Base-by-base conservation (phyloP, 2,888 invertebrate genomes). In the Sarcophaga variegata region DNA sequence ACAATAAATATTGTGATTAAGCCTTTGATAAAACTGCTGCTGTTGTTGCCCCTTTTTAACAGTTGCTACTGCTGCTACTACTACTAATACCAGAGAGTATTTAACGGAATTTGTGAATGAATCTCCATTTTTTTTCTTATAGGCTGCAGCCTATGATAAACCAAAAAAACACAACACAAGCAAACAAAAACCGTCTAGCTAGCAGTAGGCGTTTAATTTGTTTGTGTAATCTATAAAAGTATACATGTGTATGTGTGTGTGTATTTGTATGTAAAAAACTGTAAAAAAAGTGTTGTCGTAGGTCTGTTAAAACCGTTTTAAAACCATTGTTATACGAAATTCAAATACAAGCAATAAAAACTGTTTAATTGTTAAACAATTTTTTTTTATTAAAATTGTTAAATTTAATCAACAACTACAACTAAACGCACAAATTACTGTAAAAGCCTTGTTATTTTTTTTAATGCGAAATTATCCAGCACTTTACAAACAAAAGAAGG, bases 341-440 rank as follows among this genome's bases (percentile, higher is more conserved):
- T 37, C 3, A 37, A 8, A 8, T 37, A 37, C 37, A 37, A 37
- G 37, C 37, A 37, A 37, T 37, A 37, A 37, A 37, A 37, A 37
- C 37, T 10, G 8, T 10, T 37, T 37, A 37, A 37, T 2, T 8
- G 37, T 10, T 37, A 37, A 37, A 37, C 6, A 6, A 0, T 27
- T 37, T 37, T 37, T 37, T 10, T 37, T 37, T 37, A 27, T 14
- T 5, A 27, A 20, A 72, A 74, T 60, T 62, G 62, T 37, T 72
- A 45, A 60, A 60, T 1, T 37, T 37, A 37, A 37, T 37, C 37
- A 37, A 37, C 8, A 54, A 60, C 17, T 47, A 54, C 20, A 70
- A 72, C 78, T 47, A 83, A 79, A 83, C 82, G 86, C 86, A 82
- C 82, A 78, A 37, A 86, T 75, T 80, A 59, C 83, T 76, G 60